These are phyloP conservation scores for Morpho deidamia DNA, from an alignment of 2,888 invertebrate genomes.

Conservation along the genomic window DNA sequence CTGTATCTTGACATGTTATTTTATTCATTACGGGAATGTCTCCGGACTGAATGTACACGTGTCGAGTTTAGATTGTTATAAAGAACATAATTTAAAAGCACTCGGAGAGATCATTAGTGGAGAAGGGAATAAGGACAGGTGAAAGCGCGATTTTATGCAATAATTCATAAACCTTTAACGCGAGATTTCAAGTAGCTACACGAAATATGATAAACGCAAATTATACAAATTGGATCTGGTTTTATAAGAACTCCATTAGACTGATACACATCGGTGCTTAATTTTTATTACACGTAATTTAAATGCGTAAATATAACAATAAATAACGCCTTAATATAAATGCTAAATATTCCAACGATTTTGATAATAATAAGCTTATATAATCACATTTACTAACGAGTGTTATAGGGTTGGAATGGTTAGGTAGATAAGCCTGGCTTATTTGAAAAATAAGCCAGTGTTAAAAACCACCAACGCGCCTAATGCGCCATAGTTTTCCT, in stretches of 20 bases:
- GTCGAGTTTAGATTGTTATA: slow-evolving; percentile 67
- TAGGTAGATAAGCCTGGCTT: too few species aligned
- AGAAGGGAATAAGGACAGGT: slow-evolving; percentile 32
- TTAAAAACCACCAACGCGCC: too few species aligned
- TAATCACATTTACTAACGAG: too few species aligned
- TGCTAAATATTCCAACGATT: not conserved
- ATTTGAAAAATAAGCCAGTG: too few species aligned
- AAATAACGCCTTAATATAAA: not conserved
- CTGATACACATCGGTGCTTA: too few species aligned
- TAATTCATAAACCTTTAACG: slow-evolving; percentile 19
- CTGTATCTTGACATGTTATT: slow-evolving; percentile 74
- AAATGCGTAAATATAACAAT: too few species aligned
- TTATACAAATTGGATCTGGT: not conserved
- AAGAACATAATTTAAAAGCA: slow-evolving; percentile 71
- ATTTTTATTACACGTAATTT: too few species aligned
- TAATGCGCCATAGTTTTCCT: too few species aligned
- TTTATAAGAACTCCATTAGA: too few species aligned
- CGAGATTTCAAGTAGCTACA: slow-evolving; percentile 1
- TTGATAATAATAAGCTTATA: not conserved
- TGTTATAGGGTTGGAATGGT: too few species aligned
- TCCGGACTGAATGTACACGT: slow-evolving; percentile 55
- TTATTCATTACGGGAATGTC: slow-evolving; percentile 70
- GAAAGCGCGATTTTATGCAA: slow-evolving; percentile 26
- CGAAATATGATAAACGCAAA: not conserved
- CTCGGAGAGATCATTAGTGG: slow-evolving; percentile 63